Evolutionary conservation across 1,140 invertebrate species (phyloP), one percentile per base, ranked within the genome.

Genomic region (Hyposmocoma kahamanoa): DNA sequence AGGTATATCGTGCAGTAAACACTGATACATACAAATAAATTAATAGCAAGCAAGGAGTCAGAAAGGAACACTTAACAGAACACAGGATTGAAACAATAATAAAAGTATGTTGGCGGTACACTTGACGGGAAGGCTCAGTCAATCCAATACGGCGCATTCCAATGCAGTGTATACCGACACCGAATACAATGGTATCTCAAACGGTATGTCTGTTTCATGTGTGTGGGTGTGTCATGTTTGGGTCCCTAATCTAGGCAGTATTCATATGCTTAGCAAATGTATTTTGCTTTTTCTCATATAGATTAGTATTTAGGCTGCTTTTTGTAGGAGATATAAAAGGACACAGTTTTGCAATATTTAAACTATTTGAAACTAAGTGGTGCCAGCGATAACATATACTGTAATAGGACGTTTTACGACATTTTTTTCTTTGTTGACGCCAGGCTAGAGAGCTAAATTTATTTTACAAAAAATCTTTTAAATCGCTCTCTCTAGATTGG

Each of bases 1-100:
- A 73, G 74, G 72, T 73, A 69, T 77, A 75, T 63, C 81, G 82
- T 85, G 82, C 82, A 83, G 57, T 64, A 73, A 71, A 81, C 74
- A 80, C 67, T 72, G 56, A 83, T 76, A 70, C 67, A 81, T 78
- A 72, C 68, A 65, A 59, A 41, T 5, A 21, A 41, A 66, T 60
- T 53, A 67, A 69, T 65, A 79, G 71, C 79, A 84, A 83, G 80
- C 82, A 53, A 73, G 78, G 79, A 79, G 55, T 67, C 62, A n/a
- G 53, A 70, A 60, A 74, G 74, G 69, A 69, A 59, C 64, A 76
- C 62, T 54, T 52, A 80, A 85, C 72, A 59, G 69, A 83, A 82
- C 61, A 75, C 59, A 65, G 65, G 67, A 82, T 58, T 42, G 24
- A 63, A 66, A 72, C 56, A 53, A 63, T 72, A 66, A 64, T 67